A percentile compares a stretch with the other conserved stretches of the same genome.
Evolutionary conservation across 2,113 vertebrate species (phyloP).

Genomic region (Polypterus bichir): DNA sequence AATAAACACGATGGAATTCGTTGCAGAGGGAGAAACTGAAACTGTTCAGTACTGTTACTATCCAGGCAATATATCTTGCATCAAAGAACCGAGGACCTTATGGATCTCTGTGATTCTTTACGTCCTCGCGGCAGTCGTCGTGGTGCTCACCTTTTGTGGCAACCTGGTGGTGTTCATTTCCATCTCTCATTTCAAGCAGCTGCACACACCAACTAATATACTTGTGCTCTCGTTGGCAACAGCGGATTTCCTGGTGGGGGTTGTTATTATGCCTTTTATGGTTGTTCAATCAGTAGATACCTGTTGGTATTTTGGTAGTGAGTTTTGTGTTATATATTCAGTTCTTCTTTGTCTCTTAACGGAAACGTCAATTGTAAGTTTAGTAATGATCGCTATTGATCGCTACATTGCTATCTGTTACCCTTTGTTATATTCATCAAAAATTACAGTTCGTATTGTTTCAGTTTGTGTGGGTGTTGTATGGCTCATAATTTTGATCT

Average conservation of each 20-base stretch:
- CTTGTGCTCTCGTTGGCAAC: slow-evolving; percentile 42
- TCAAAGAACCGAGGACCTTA: slow-evolving; percentile 15
- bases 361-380: slow-evolving; percentile 24
- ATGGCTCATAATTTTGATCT: slow-evolving; percentile 1
- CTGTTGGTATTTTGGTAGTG: slow-evolving; percentile 39
- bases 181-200: slow-evolving; percentile 43
- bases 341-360: slow-evolving; percentile 25
- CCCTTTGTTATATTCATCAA: slow-evolving; percentile 27
- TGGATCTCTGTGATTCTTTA: slow-evolving; percentile 23
- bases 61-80: slow-evolving; percentile 8
- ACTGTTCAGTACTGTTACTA: not conserved
- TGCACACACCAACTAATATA: slow-evolving; percentile 44
- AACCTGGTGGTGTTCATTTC: slow-evolving; percentile 33
- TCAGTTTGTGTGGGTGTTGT: not conserved
- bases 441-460: slow-evolving; percentile 20
- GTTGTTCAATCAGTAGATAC: slow-evolving; percentile 18
- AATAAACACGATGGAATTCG: no score
- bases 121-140: slow-evolving; percentile 20
- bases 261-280: slow-evolving; percentile 64
- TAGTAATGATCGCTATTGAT: slow-evolving; percentile 36
- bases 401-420: slow-evolving; percentile 33
- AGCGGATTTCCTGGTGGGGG: slow-evolving; percentile 36
- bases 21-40: not conserved
- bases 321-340: slow-evolving; percentile 26
- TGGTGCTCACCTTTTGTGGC: slow-evolving; percentile 37